Percentiles rank a stretch among this genome's conserved stretches.
Conservation (phyloP, 30 jellyfish, hydroid and myxozoan species). For the Pseudorhiza aurosa region DNA sequence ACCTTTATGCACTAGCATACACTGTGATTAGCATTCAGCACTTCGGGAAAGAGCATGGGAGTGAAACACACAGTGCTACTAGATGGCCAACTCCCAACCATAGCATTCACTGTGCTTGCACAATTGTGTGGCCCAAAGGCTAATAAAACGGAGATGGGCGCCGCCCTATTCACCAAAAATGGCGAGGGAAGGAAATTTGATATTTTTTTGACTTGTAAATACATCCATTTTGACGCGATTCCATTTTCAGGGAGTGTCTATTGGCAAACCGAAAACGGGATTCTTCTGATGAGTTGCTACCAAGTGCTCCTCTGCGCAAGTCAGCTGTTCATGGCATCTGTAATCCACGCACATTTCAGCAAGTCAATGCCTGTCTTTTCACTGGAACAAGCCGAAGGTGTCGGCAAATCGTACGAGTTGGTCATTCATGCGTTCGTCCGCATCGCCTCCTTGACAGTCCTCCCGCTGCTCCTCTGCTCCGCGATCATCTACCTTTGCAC, state of each 20-base stretch:
- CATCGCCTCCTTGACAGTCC: conserved; percentile 64
- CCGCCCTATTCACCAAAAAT: no score
- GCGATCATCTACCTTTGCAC: conserved; percentile 79
- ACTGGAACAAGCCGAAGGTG: conserved; percentile 92
- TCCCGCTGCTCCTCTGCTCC: conserved; percentile 71
- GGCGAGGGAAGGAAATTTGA: no score
- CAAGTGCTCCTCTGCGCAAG: conserved; percentile 94
- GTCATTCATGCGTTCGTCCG: conserved; percentile 81
- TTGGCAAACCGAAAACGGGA: conserved; percentile 76
- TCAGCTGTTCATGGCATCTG: conserved; percentile 94
- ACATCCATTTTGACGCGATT: no score
- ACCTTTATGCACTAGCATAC: no score
- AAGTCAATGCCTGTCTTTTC: conserved; percentile 75
- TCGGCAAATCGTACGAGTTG: conserved; percentile 80
- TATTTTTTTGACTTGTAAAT: no score
- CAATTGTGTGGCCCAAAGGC: no score
- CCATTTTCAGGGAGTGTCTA: conserved; percentile 72
- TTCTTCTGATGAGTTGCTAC: conserved; percentile 90
- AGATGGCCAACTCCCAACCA: no score
- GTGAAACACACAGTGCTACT: no score
- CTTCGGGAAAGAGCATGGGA: no score
- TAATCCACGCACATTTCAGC: conserved; percentile 75
- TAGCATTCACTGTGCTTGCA: no score
- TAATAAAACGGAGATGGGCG: no score
- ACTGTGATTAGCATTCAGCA: no score